Evolutionary conservation across 1,140 invertebrate genomes (phyloP), one percentile per base, ranked within the genome.

Genomic region (Eurosta solidaginis): DNA sequence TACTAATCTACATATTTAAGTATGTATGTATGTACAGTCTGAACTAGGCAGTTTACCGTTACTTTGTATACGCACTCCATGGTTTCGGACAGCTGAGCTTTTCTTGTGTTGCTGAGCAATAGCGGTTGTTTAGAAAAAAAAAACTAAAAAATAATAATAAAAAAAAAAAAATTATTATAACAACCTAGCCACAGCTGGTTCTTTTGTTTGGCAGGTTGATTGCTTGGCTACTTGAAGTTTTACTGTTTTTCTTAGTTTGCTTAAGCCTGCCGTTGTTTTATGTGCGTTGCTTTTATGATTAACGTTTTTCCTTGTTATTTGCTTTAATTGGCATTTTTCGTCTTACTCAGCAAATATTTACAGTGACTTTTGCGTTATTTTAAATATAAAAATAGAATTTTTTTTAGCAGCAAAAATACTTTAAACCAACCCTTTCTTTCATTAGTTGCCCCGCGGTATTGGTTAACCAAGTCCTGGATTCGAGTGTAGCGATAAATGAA

Each of bases 331-430:
- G 47, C 50, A 76, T 36, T 59, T 20, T 27, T n/a, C 36, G 17
- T 76, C 47, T 59, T 1, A 68, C 1, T 36, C 3, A 17, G 33
- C 40, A 22, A 68, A 68, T 79, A 79, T 73, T 80, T 81, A 79
- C 81, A 81, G 80, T 79, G 77, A 77, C 73, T 79, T 82, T 79
- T 75, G 76, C 77, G 80, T 79, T 77, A 79, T 59, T 49, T 49
- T 77, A 74, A 54, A 20, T 17, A 59, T 20, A 52, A 36, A 25
- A 42, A 45, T 63, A 59, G 12, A 14, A 17, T 59, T 68, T 22
- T 42, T 59, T 36, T 33, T 22, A 54, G 27, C 22, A 47, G 25
- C 73, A 73, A 22, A 75, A 68, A 68, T 68, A 36, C 0, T 17
- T 29, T 20, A 40, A 20, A 40, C 40, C n/a, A 68, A 68, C 29